Base-by-base conservation (phyloP, 2,888 invertebrate genomes). In the Aphodius granarius region DNA sequence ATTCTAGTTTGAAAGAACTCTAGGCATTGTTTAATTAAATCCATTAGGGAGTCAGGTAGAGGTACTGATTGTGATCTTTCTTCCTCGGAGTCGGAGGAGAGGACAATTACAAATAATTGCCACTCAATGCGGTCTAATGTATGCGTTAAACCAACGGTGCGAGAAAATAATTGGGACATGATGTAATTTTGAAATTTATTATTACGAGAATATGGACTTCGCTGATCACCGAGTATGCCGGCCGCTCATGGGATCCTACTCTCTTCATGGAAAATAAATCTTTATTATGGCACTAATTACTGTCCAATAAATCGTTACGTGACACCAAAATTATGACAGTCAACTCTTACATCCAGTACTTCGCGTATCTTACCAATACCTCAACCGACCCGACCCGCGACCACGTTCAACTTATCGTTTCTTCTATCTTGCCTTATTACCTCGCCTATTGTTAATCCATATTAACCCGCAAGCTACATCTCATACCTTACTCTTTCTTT, bases 161-260 rank as follows among this genome's bases (percentile, higher is more conserved):
- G 86, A 85, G 85, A 85, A 86, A 86, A 86, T 87, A 87, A 87
- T 87, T 87, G 86, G 86, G 86, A 86, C 85, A 86, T 85, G 85
- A 85, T 84, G 85, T 84, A 85, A 83, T 85, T 85, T 85, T 84
- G 83, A 85, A 86, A 86, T 86, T 86, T 86, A 85, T 86, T 86
- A 85, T 86, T 85, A 82, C 83, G 78, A 81, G 80, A 81, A 79
- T 79, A 78, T 77, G 79, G 76, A 77, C 78, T 76, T 77, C 73
- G 77, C 75, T 78, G 74, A 77, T 71, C 65, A 73, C 77, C 71
- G 76, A 6, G 43, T 43, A 43, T 43, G 13, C 1, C 43, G 43
- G 6, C 43, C 43, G 43, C 43, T 43, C 76, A 77, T 73, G 74
- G 76, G 77, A 77, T 78, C 78, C 73, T 78, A 75, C 79, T 78